Base-by-base conservation (phyloP, 2,888 invertebrate genomes). In the Zeuzera pyrina region DNA sequence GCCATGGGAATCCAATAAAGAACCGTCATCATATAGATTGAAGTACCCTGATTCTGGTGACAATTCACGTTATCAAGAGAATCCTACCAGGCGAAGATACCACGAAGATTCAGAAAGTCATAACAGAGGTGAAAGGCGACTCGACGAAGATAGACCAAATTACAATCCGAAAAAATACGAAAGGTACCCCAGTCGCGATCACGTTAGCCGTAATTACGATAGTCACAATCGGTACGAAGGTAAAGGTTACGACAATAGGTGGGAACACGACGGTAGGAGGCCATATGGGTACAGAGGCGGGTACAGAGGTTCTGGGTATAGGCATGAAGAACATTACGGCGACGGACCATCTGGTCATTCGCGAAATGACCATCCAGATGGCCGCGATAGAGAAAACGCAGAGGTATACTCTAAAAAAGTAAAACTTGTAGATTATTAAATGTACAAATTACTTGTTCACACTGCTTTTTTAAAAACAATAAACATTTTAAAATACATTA, bases 361-460 rank as follows among this genome's bases (percentile, higher is more conserved):
- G 1, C 14, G 15, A 14, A n/a, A 28, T 28, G 7, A 15, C 15
- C 12, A 28, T 10, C n/a, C n/a, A n/a, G n/a, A n/a, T n/a, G n/a
- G n/a, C n/a, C n/a, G n/a, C n/a, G n/a, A n/a, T n/a, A n/a, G n/a
- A n/a, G 28, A 28, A 5, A 28, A 15, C 15, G 6, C 6, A n/a
- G 28, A 28, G 7, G 15, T 10, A 4, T n/a, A 28, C n/a, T 2
- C 28, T 8, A 28, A 15, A 15, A 28, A 67, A 59, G 63, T 79
- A 3, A 79, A 78, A 53, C 60, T 81, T 35, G 79, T 81, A 19
- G 79, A 81, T 55, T 81, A 81, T 48, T 79, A 53, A 25, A 19
- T n/a, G n/a, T n/a, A n/a, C n/a, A n/a, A 13, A 4, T 8, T 14
- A 8, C 23, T 30, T 10, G 7, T n/a, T n/a, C n/a, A n/a, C n/a